These are phyloP conservation scores for Brachirus orientalis DNA, from an alignment of 2,113 vertebrate species.

Conservation along the genomic window DNA sequence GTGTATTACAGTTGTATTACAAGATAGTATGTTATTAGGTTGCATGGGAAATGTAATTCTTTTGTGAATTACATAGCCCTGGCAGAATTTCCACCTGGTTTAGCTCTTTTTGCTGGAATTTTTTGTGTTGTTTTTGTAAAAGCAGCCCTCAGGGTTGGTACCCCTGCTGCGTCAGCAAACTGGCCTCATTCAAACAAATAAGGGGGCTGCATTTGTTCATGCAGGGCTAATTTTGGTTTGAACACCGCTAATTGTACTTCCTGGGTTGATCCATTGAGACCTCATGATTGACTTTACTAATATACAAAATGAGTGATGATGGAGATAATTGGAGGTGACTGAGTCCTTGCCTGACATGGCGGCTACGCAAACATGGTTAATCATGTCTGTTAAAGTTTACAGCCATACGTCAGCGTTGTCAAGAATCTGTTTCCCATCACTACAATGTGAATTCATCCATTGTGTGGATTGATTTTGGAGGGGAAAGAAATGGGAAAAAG, in stretches of 20 bases:
- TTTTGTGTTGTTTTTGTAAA: not conserved
- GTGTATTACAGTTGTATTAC: too few relatives aligned
- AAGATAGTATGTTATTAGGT: not conserved
- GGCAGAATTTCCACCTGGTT: not conserved
- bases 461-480: not conserved
- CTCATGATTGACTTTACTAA: slow-evolving; percentile 7
- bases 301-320: slow-evolving; percentile 14
- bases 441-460: not conserved
- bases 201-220: slow-evolving; percentile 8
- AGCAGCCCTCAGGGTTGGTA: not conserved
- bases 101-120: not conserved
- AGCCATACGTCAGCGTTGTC: not conserved
- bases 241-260: slow-evolving; percentile 4
- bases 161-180: not conserved
- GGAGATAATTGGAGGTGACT: slow-evolving; percentile 9
- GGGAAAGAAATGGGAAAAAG: slow-evolving; percentile 19
- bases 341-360: not conserved
- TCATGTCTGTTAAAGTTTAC: slow-evolving; percentile 6
- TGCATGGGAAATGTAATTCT: not conserved
- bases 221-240: slow-evolving; percentile 4
- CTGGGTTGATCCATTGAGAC: not conserved
- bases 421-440: slow-evolving; percentile 9
- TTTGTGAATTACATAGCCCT: not conserved
- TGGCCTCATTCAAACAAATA: slow-evolving; percentile 15
- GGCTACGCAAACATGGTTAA: not conserved